Evolutionary conservation across 2,113 vertebrate genomes (phyloP), one percentile per base, ranked within the genome.

Genomic region (Antennarius striatus): DNA sequence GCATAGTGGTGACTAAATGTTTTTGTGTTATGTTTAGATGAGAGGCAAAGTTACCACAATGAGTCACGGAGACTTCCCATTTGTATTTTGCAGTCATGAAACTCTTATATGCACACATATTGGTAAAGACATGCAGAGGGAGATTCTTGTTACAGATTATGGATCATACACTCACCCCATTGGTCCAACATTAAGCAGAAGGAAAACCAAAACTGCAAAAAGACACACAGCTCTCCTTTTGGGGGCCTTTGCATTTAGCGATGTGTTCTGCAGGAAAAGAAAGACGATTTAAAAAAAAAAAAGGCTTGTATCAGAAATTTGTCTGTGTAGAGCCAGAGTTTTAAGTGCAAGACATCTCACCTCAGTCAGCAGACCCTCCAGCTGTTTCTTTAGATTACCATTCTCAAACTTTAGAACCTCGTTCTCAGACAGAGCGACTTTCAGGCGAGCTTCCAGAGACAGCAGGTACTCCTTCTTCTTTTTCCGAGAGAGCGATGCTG

Each of bases 401-500:
- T 99, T 99, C 86, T 98, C 98, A 57, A 86, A 92, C 90, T 96
- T 95, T 29, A 99, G 94, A 42, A 79, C 91, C 66, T 95, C 94
- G 0, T 99, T 99, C 82, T 98, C 96, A 17, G 90, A 68, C 22
- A 99, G 77, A 0, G 96, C 96, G 55, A 94, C 54, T 77, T 95
- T 94, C 51, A 99, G 89, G 9, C 94, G 95, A 0, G 89, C 92
- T 81, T 98, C 96, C 68, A 98, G 86, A 0, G 94, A 91, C 36
- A 95, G 79, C 93, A 98, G 89, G 68, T 99, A 98, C 64, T 98
- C 97, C 45, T 98, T 98, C 84, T 97, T 99, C 80, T 97, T 98
- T 81, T 94, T 97, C 42, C 96, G 94, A 0, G 97, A 99, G 57
- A 96, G 90, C 28, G 95, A 97, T 0, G 96, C 97, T 0, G 97